Percentiles rank a stretch among this genome's conserved stretches.
Evolutionary conservation across 2,797 vertebrate genomes (phyloP).

Genomic region (Moxostoma hubbsi): DNA sequence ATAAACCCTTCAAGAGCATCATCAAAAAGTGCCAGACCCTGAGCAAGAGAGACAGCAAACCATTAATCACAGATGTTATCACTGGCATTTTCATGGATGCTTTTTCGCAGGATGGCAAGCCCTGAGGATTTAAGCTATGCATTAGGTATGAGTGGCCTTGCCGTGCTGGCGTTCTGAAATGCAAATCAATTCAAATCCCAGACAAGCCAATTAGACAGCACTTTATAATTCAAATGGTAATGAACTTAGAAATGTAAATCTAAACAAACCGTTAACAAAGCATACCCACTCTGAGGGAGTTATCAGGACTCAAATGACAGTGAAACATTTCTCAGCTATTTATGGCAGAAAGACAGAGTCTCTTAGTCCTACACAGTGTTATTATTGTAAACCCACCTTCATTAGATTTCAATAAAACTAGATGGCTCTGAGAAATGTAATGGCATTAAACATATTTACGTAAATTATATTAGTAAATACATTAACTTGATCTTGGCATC

Average conservation of each 20-base stretch:
- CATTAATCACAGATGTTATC: slow-evolving; percentile 29
- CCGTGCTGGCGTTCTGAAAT: slow-evolving; percentile 41
- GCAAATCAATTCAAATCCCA: slow-evolving; percentile 52
- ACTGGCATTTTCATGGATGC: not conserved
- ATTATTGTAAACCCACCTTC: no score
- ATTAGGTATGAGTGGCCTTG: slow-evolving; percentile 19
- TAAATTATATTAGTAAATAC: no score
- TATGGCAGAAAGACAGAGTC: slow-evolving; percentile 14
- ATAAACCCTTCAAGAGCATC: slow-evolving; percentile 5
- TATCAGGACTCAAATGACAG: slow-evolving; percentile 22
- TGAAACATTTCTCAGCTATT: slow-evolving; percentile 40
- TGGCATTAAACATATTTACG: no score
- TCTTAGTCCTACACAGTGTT: not conserved
- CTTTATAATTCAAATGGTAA: slow-evolving; percentile 56
- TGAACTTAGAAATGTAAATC: slow-evolving; percentile 45
- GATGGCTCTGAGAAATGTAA: no score
- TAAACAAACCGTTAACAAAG: slow-evolving; percentile 50
- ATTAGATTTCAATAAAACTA: no score
- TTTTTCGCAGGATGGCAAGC: not conserved
- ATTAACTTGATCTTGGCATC: no score
- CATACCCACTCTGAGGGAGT: slow-evolving; percentile 15
- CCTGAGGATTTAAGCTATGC: slow-evolving; percentile 32
- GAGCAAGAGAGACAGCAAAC: slow-evolving; percentile 31
- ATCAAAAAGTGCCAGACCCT: slow-evolving; percentile 15
- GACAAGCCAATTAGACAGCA: slow-evolving; percentile 55